Evolutionary conservation across 2,888 invertebrate species (phyloP).

Genomic region (Malachius bipustulatus): DNA sequence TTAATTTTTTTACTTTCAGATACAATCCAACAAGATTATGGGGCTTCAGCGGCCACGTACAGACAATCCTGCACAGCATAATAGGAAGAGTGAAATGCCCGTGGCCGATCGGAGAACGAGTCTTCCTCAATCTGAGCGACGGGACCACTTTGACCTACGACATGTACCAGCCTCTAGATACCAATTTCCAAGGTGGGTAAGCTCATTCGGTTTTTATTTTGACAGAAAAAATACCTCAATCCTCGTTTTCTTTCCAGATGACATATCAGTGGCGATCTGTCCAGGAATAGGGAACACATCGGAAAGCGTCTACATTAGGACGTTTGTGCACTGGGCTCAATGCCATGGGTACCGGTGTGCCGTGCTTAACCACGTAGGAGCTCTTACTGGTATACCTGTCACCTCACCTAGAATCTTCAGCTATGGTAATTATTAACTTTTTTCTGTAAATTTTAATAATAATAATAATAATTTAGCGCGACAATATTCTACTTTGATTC

Average conservation of each 20-base stretch:
- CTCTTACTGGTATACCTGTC: constrained; percentile 70
- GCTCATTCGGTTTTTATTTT: constrained; percentile 6
- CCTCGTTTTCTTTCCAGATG: constrained; percentile 45
- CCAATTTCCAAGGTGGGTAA: constrained; percentile 54
- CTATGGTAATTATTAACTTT: constrained; percentile 56
- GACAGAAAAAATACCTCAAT: neutral
- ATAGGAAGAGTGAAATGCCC: constrained; percentile 80
- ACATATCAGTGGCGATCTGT: constrained; percentile 77
- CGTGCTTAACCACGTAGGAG: constrained; percentile 89
- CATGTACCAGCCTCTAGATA: constrained; percentile 69
- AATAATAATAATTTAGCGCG: too few relatives aligned
- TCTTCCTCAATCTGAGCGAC: constrained; percentile 63
- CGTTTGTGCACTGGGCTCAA: constrained; percentile 86
- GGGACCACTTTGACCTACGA: constrained; percentile 88
- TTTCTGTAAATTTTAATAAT: too few relatives aligned
- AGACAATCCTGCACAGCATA: constrained; percentile 83
- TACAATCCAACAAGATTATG: constrained; percentile 82
- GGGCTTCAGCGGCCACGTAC: constrained; percentile 93
- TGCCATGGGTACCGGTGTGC: constrained; percentile 85
- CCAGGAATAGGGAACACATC: constrained; percentile 92
- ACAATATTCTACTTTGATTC: too few relatives aligned
- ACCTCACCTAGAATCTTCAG: constrained; percentile 83
- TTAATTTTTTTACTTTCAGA: constrained; percentile 42
- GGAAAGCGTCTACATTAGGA: constrained; percentile 87
- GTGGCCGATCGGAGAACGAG: constrained; percentile 75